Conservation (phyloP, 2,113 vertebrate genomes). For the Nesogale talazaci region DNA sequence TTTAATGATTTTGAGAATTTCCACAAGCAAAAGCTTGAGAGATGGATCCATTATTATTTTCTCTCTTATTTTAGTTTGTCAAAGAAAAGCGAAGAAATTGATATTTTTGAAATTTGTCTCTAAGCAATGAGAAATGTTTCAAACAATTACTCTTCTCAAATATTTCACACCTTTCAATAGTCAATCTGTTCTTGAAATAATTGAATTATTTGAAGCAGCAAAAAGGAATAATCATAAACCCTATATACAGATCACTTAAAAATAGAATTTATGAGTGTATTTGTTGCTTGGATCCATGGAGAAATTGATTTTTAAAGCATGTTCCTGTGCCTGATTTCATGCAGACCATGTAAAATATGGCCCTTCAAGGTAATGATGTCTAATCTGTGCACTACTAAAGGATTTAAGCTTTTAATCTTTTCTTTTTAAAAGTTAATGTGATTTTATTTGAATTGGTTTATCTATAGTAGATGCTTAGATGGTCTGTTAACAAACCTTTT, state of each 20-base stretch:
- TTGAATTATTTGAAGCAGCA: neutral
- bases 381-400: neutral
- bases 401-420: neutral
- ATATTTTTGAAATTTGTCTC: conserved; percentile 32
- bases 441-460: neutral
- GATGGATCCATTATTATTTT: neutral
- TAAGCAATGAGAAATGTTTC: neutral
- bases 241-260: conserved; percentile 26
- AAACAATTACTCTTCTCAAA: conserved; percentile 48
- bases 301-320: conserved; percentile 28
- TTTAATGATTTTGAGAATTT: neutral
- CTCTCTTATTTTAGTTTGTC: neutral
- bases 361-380: neutral
- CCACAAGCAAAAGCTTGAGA: neutral
- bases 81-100: conserved; percentile 15
- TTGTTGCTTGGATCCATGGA: neutral
- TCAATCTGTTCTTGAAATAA: conserved; percentile 14
- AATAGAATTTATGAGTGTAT: neutral
- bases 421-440: conserved; percentile 2
- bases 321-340: neutral
- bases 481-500: neutral
- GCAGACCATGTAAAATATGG: neutral
- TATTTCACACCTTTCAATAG: conserved; percentile 25
- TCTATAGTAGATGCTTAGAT: neutral
- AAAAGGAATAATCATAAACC: neutral